A percentile compares a stretch with the other conserved stretches of the same genome.
These are phyloP conservation scores for Silurus meridionalis DNA, from an alignment of 2,113 vertebrate species.

Conservation along the genomic window DNA sequence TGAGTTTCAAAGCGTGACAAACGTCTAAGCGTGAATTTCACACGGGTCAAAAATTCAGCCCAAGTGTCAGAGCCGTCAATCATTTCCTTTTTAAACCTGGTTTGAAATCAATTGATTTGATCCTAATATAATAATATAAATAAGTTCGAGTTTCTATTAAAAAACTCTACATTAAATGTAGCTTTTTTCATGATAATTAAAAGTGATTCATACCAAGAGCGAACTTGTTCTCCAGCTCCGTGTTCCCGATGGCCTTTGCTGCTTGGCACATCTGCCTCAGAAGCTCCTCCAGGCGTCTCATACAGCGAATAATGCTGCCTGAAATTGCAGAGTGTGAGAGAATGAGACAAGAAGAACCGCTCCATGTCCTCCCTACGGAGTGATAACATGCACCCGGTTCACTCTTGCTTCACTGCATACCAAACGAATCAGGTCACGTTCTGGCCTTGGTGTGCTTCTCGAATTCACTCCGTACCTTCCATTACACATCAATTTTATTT, in stretches of 20 bases:
- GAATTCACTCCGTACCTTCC: background rate
- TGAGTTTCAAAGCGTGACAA: background rate
- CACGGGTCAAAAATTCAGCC: background rate
- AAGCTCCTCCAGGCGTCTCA: conserved; percentile 92
- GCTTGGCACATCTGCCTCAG: conserved; percentile 97
- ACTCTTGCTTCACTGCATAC: conserved; percentile 8
- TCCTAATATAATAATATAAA: background rate
- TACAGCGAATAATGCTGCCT: conserved; percentile 98
- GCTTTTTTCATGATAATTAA: background rate
- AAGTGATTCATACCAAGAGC: conserved; percentile 80
- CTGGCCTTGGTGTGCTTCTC: background rate
- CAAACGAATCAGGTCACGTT: conserved; percentile 29
- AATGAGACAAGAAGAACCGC: background rate
- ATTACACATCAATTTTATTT: background rate
- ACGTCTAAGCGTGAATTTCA: background rate
- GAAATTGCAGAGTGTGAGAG: conserved; percentile 10
- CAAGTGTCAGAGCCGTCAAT: background rate
- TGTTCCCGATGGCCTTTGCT: conserved; percentile 97
- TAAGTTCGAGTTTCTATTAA: too few relatives aligned
- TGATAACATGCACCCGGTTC: conserved; percentile 3
- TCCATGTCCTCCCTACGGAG: conserved; percentile 10
- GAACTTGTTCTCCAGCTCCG: conserved; percentile 97
- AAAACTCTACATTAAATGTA: background rate
- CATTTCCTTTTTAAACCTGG: background rate
- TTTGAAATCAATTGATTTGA: background rate